These are phyloP conservation scores for Alectoris magna DNA, from an alignment of 2,797 vertebrate species.

Conservation along the genomic window DNA sequence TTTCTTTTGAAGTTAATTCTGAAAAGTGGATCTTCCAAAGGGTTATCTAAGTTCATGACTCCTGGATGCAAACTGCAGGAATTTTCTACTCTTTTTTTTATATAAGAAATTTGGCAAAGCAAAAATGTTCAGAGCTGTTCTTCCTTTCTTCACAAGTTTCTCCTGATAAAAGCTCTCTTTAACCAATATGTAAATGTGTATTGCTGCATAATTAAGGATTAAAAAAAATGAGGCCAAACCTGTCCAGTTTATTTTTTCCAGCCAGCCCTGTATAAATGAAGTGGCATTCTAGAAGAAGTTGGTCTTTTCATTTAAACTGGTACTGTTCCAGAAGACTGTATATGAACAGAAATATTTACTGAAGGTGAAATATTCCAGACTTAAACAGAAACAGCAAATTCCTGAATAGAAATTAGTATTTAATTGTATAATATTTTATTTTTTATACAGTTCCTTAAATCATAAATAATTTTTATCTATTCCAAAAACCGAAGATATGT, in stretches of 20 bases:
- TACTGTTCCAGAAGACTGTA: slow-evolving; percentile 48
- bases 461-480: neutral
- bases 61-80: neutral
- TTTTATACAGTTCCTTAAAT: neutral
- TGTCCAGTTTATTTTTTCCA: slow-evolving; percentile 48
- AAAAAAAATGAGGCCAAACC: slow-evolving; percentile 14
- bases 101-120: neutral
- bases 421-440: slow-evolving; percentile 29
- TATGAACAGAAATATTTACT: slow-evolving; percentile 57
- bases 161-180: slow-evolving; percentile 39
- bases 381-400: slow-evolving; percentile 62
- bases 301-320: slow-evolving; percentile 64
- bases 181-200: slow-evolving; percentile 36
- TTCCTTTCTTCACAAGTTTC: neutral
- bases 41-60: slow-evolving; percentile 44
- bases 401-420: slow-evolving; percentile 45
- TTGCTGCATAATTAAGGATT: slow-evolving; percentile 34
- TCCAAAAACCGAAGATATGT: neutral
- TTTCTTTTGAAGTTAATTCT: neutral
- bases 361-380: slow-evolving; percentile 64
- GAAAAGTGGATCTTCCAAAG: neutral
- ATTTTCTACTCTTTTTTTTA: neutral
- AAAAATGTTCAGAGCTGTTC: neutral
- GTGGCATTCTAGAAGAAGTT: slow-evolving; percentile 46
- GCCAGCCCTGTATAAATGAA: slow-evolving; percentile 41